Base-by-base conservation (phyloP, 37 sponge, comb jelly and placozoan genomes). In the Petrosia ficiformis region DNA sequence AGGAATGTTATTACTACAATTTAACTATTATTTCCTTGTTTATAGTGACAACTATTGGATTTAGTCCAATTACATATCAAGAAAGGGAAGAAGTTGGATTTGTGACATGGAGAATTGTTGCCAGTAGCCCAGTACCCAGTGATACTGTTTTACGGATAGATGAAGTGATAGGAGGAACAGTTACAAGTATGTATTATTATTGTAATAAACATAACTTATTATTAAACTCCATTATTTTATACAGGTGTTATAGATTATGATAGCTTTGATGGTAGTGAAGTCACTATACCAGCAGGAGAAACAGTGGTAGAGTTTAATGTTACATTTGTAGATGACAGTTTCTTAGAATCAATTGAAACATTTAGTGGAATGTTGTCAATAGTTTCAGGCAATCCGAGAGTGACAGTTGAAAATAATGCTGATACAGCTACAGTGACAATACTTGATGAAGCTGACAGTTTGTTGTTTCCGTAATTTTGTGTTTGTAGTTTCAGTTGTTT, bases 391-490 rank as follows among this genome's bases (percentile, higher is more conserved):
- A 24, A 42, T 29, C 0, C 4, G 24, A 28, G 67, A 19, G 73
- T 71, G 24, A 42, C 19, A 35, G 28, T n/a, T 30, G 77, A 72
- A 71, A 32, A 24, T 0, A 37, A 42, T 42, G 67, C 60, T 29
- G 57, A 70, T 44, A 76, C 48, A 33, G 71, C 84, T 1, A 42
- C 42, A 0, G 65, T 76, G 36, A 59, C 61, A 11, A 83, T 83
- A 35, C 5, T 34, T n/a, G n/a, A n/a, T 29, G 84, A 83, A 33
- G 28, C 57, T 59, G 84, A 83, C 71, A 29, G 80, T 80, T 6
- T 26, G 63, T 61, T 48, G 8, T 19, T 48, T 48, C 14, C 14
- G 14, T 48, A 19, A 19, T 14, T 48, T 48, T 48, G 54, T n/a
- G n/a, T n/a, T n/a, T n/a, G n/a, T n/a, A n/a, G n/a, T n/a, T n/a